Conservation (phyloP, 2,797 vertebrate species). For the Diglossa cyanea region DNA sequence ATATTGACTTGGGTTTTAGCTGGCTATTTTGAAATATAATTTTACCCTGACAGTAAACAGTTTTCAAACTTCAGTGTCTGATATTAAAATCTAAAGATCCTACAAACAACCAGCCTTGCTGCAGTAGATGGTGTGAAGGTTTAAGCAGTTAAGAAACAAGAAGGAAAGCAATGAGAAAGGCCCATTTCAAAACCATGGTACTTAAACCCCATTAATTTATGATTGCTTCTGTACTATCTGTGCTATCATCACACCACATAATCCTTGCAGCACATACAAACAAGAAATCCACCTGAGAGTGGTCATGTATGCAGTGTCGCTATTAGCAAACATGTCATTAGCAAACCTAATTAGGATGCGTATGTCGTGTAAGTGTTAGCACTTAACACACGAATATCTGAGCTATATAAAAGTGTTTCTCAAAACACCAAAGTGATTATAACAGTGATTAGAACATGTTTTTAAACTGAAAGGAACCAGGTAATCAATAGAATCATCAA, state of each 20-base stretch:
- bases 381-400: not conserved
- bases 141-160: not conserved
- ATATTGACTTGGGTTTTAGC: constrained; percentile 33
- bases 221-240: not conserved
- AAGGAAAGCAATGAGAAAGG: not conserved
- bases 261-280: not conserved
- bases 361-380: not conserved
- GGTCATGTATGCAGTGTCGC: not conserved
- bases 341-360: not conserved
- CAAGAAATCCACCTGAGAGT: not conserved
- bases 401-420: not conserved
- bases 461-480: not conserved
- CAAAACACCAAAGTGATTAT: not conserved
- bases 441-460: not conserved
- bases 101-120: constrained; percentile 16
- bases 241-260: not conserved
- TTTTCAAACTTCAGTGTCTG: constrained; percentile 31
- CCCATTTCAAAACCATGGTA: not conserved
- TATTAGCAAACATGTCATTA: constrained; percentile 32
- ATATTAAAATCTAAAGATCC: constrained; percentile 3
- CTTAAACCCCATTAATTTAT: not conserved
- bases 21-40: constrained; percentile 37
- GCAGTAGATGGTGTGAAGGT: not conserved
- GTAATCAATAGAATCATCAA: not conserved
- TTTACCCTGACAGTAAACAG: not conserved